phyloP scores from a whole-genome alignment of 2,888 invertebrate genomes.

The Lamellibrachia satsuma region DNA sequence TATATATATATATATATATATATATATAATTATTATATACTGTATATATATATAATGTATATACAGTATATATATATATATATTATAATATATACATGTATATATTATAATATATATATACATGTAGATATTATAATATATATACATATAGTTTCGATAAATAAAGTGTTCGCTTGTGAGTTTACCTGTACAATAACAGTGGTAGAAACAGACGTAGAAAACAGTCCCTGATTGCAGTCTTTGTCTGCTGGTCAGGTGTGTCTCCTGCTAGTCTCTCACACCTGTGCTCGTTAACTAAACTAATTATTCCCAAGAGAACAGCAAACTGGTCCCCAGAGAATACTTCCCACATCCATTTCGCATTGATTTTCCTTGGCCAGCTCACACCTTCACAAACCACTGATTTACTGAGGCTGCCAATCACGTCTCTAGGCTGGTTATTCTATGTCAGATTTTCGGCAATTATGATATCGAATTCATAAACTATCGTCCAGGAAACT shows the following conservation, averaged over 20 bases:
- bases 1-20: no score
- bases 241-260: not conserved
- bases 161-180: not conserved
- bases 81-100: not conserved
- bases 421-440: not conserved
- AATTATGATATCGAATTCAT: not conserved
- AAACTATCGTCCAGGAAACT: not conserved
- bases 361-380: not conserved
- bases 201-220: not conserved
- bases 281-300: conserved; percentile 13
- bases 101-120: no score
- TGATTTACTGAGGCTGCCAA: not conserved
- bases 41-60: no score
- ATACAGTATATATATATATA: not conserved
- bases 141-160: not conserved
- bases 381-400: not conserved
- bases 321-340: not conserved
- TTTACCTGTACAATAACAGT: not conserved
- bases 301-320: conserved; percentile 10
- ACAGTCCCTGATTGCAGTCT: not conserved
- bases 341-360: not conserved
- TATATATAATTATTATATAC: not conserved
- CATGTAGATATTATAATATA: not conserved
- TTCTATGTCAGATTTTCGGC: not conserved
- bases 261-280: not conserved